Conservation (phyloP, 2,888 invertebrate genomes). For the Sesia bembeciformis region DNA sequence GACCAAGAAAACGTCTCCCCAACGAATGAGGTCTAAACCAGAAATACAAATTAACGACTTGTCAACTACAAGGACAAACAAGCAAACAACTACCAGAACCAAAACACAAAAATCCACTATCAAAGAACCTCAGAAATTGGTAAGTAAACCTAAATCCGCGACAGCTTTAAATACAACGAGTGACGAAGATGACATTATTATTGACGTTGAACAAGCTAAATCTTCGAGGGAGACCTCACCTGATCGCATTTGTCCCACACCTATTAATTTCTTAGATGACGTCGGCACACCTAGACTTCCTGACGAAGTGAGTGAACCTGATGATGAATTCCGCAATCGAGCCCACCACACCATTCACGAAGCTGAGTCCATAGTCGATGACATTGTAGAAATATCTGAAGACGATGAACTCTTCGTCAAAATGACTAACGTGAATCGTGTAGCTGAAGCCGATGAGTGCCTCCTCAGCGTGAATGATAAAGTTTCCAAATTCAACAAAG, state of each 20-base stretch:
- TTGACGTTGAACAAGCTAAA: conserved; percentile 81
- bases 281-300: conserved; percentile 80
- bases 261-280: conserved; percentile 74
- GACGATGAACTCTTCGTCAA: conserved; percentile 63
- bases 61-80: conserved; percentile 33
- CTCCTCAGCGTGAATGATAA: conserved; percentile 74
- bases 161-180: conserved; percentile 67
- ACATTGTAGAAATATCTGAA: conserved; percentile 69
- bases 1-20: conserved; percentile 52
- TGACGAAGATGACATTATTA: conserved; percentile 76
- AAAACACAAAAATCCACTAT: conserved; percentile 29
- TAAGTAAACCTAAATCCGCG: conserved; percentile 60
- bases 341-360: conserved; percentile 68
- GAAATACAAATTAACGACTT: conserved; percentile 61
- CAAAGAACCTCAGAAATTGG: conserved; percentile 43
- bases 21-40: conserved; percentile 61
- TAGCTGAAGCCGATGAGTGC: conserved; percentile 62
- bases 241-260: conserved; percentile 80
- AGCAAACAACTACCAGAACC: conserved; percentile 20
- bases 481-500: conserved; percentile 63
- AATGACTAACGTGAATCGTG: conserved; percentile 37
- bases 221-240: conserved; percentile 85
- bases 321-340: conserved; percentile 72
- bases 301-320: conserved; percentile 83
- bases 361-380: conserved; percentile 76